Conservation (phyloP, 2,888 invertebrate genomes). For the Orthonevra nobilis region DNA sequence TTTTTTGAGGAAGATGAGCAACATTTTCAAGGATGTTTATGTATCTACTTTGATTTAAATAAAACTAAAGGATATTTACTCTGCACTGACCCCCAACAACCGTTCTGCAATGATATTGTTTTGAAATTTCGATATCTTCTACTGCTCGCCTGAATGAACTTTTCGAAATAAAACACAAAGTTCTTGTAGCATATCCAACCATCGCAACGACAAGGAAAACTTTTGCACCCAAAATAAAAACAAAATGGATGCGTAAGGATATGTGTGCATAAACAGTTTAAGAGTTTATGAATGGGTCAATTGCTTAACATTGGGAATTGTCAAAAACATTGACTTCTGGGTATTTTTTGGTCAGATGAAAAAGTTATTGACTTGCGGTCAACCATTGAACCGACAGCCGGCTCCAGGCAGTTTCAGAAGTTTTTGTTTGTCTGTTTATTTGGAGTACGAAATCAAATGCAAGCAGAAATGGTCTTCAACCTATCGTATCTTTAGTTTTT, state of each 20-base stretch:
- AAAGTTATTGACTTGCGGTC: conserved; percentile 44
- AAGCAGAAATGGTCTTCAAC: too few relatives aligned
- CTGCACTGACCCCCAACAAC: conserved; percentile 14
- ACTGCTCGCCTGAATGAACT: conserved; percentile 17
- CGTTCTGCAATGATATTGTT: conserved; percentile 42
- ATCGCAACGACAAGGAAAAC: conserved; percentile 25
- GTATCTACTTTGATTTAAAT: too few relatives aligned
- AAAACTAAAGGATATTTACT: conserved; percentile 24
- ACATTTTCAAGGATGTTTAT: too few relatives aligned
- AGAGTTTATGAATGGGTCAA: conserved; percentile 51
- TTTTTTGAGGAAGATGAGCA: too few relatives aligned
- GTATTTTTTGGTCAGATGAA: conserved; percentile 21
- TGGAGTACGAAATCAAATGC: neutral
- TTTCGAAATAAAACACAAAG: neutral
- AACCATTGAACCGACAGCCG: conserved; percentile 27
- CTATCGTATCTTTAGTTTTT: too few relatives aligned
- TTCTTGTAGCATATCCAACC: conserved; percentile 8
- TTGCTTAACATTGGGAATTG: conserved; percentile 52
- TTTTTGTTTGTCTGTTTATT: conserved; percentile 40
- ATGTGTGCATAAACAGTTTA: conserved; percentile 13
- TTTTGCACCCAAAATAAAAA: conserved; percentile 23
- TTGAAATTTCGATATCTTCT: conserved; percentile 49
- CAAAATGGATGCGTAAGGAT: too few relatives aligned
- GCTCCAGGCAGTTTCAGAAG: conserved; percentile 22
- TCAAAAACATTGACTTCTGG: conserved; percentile 55